Base-by-base conservation (phyloP, 1,140 invertebrate species). In the Rhopalosiphum padi region DNA sequence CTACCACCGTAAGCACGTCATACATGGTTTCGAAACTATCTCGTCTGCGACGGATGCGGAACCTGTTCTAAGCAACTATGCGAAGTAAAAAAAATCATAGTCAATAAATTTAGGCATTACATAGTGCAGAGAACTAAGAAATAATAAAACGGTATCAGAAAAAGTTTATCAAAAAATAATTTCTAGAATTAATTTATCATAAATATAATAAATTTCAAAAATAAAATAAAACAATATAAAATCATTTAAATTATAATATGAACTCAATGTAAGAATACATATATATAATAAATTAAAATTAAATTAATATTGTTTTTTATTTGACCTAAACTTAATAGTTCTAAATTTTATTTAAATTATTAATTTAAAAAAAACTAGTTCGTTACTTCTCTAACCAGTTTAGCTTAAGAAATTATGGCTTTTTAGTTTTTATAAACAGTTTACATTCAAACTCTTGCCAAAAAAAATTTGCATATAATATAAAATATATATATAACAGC, bases 11-110 rank as follows among this genome's bases (percentile, higher is more conserved):
- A 30, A 46, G 48, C 48, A 53, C n/a, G 48, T 51, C 30, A 48
- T 25, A 89, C 25, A 68, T 30, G 41, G 35, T 93, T 93, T 85
- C 91, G 91, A 93, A 93, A 93, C 15, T 83, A 93, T 86, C 82
- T 93, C 51, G 48, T 93, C 91, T 92, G 48, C 25, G n/a, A 51
- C 91, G 91, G 82, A 93, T 55, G 37, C 51, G 82, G 77, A 93
- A 93, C 91, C 91, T 93, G 91, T 93, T 93, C 91, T 85, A 25
- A n/a, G 82, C 48, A 15, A 41, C 25, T 51, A 90, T 3, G 37
- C 8, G 5, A 68, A 30, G 25, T 90, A 90, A 90, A 90, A 90
- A 55, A 6, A 37, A 53, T 89, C 41, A 55, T 41, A 41, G 88
- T 35, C 35, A 25, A 55, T 55, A 55, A 89, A n/a, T 30, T 88